Percentiles rank a stretch among this genome's conserved stretches.
phyloP scores from a whole-genome alignment of 2,888 invertebrate genomes.

The Mimas tiliae region DNA sequence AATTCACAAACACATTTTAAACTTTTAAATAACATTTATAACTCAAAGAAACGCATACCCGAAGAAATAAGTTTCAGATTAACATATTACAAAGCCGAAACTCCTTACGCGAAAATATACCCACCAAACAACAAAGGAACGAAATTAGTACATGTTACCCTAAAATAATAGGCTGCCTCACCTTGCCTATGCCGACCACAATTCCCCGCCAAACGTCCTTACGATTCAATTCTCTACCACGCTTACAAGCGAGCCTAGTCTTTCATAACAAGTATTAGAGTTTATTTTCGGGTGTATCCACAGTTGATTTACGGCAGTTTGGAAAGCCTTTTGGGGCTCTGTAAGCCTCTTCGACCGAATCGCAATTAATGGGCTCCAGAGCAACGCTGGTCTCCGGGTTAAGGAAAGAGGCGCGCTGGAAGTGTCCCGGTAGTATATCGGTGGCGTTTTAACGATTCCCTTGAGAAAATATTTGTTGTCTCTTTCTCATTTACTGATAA shows the following conservation, averaged over 20 bases:
- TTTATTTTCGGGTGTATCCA: conserved; percentile 45
- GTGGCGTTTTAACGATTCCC: conserved; percentile 11
- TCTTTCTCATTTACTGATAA: not conserved
- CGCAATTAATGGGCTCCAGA: conserved; percentile 76
- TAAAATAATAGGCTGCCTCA: conserved; percentile 64
- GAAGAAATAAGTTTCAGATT: not conserved
- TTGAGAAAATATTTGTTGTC: not conserved
- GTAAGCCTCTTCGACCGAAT: conserved; percentile 76
- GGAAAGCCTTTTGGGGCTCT: conserved; percentile 66
- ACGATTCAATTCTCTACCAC: conserved; percentile 20
- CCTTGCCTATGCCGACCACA: conserved; percentile 62
- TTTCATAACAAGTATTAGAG: conserved; percentile 47
- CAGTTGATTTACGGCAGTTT: conserved; percentile 66
- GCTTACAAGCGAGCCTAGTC: conserved; percentile 30
- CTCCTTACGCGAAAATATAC: conserved; percentile 23
- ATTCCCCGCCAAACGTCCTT: conserved; percentile 39
- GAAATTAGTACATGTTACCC: conserved; percentile 67
- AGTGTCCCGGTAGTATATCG: conserved; percentile 24
- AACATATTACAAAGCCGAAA: conserved; percentile 14
- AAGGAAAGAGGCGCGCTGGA: conserved; percentile 35
- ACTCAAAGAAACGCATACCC: not conserved
- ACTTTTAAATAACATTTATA: too few species aligned
- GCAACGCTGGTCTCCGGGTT: conserved; percentile 48
- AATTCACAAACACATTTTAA: too few species aligned
- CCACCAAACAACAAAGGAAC: conserved; percentile 49